phyloP scores from a whole-genome alignment of 2,888 invertebrate genomes.

The Gasteruption jaculator region DNA sequence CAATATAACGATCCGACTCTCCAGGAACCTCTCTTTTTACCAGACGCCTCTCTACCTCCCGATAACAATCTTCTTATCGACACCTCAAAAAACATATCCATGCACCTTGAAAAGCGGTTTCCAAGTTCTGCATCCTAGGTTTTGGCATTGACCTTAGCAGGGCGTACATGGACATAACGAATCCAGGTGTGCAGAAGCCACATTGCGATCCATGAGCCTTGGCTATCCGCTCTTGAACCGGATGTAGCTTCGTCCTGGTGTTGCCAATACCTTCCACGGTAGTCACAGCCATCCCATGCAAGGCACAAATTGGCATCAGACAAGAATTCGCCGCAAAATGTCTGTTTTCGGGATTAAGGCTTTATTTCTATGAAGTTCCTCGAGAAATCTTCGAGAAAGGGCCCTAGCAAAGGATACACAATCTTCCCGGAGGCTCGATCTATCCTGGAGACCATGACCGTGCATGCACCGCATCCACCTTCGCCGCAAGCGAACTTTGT shows the following conservation, averaged over 20 bases:
- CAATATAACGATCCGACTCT: too few species aligned
- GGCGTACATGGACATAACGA: conserved; percentile 93
- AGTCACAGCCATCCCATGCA: conserved; percentile 81
- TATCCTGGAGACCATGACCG: conserved; percentile 79
- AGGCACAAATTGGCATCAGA: conserved; percentile 73
- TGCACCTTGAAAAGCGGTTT: conserved; percentile 71
- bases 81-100: conserved; percentile 5
- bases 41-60: too few species aligned
- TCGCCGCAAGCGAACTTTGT: conserved; percentile 88
- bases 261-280: conserved; percentile 89
- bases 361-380: too few species aligned
- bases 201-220: conserved; percentile 88
- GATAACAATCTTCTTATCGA: background rate
- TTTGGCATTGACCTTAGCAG: conserved; percentile 66
- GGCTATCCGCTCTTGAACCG: conserved; percentile 78
- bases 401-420: conserved; percentile 54
- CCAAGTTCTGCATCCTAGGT: conserved; percentile 69
- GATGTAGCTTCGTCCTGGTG: conserved; percentile 69
- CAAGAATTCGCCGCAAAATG: conserved; percentile 83
- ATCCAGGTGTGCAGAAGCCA: conserved; percentile 89
- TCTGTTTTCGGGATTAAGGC: conserved; percentile 50
- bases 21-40: too few species aligned
- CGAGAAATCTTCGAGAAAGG: background rate
- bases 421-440: conserved; percentile 55
- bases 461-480: conserved; percentile 90